Base-by-base conservation (phyloP, 2,797 vertebrate genomes). In the Brotula barbata region DNA sequence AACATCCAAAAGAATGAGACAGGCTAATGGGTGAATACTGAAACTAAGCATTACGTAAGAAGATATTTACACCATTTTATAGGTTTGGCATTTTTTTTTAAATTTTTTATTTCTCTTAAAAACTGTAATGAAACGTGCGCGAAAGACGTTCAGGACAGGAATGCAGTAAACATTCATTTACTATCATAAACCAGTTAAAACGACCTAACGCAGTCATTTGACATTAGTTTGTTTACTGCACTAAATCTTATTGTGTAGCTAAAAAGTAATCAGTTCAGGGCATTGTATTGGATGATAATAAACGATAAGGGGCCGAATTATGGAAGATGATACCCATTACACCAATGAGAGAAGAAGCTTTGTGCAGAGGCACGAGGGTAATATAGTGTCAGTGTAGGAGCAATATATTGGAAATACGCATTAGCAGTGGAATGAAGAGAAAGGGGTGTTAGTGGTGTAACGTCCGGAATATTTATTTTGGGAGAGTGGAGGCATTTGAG, bases 211-310 rank as follows among this genome's bases (percentile, higher is more conserved):
- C 52, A 51, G 11, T 50, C 47, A 40, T 58, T 65, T 73, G 25
- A 28, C 28, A 70, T 61, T 2, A 15, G 28, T 22, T 49, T 45
- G 75, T 80, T 77, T 58, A 75, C 53, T 72, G 64, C 68, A 62
- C 71, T 78, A 61, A 82, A 78, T 76, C 50, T 61, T 60, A 73
- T 22, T 71, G 52, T 75, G 61, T 44, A 44, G 34, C 58, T 71
- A 73, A 49, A 55, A 74, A 50, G 50, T 71, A 78, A 82, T 81
- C 78, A 73, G 46, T 76, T 58, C 34, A 50, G 31, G 52, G 8
- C 56, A 71, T 76, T 87, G 68, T 83, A 58, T 68, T 72, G 44
- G 46, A 72, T 37, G 51, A 56, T 65, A 69, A 64, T 85, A 85
- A 86, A 77, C 64, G 74, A 84, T 78, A 83, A 83, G 64, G 65